Evolutionary conservation across 2,888 invertebrate species (phyloP).

Genomic region (Cryptus armator): DNA sequence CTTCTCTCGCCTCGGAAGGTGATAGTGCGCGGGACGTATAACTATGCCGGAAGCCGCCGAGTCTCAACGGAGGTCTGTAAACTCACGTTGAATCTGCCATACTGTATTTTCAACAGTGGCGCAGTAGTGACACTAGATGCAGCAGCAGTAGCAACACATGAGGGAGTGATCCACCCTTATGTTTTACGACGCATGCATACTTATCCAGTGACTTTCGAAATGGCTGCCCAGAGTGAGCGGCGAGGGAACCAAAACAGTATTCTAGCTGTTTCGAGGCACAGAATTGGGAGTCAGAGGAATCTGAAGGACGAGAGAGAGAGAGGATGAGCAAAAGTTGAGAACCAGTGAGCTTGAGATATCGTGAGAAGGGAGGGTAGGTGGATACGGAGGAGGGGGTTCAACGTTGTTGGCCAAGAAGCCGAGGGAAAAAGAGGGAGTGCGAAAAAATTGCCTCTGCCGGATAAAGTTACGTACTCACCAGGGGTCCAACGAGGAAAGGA

Average conservation of each 20-base stretch:
- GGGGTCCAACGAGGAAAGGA: slow-evolving; percentile 52
- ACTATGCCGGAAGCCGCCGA: slow-evolving; percentile 45
- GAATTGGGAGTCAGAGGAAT: neutral
- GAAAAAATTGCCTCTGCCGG: slow-evolving; percentile 64
- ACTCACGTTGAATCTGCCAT: slow-evolving; percentile 39
- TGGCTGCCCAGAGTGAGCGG: slow-evolving; percentile 47
- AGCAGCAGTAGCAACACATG: slow-evolving; percentile 46
- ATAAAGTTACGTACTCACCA: slow-evolving; percentile 75
- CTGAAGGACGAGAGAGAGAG: slow-evolving; percentile 27
- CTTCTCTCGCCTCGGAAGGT: slow-evolving; percentile 7
- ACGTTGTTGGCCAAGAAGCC: slow-evolving; percentile 44
- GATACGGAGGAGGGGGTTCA: slow-evolving; percentile 37
- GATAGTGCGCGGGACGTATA: slow-evolving; percentile 9
- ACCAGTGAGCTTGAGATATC: slow-evolving; percentile 14
- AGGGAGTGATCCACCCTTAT: slow-evolving; percentile 65
- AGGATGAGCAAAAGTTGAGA: slow-evolving; percentile 12
- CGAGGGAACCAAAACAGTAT: slow-evolving; percentile 17
- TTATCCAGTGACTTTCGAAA: slow-evolving; percentile 64
- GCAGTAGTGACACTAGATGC: neutral
- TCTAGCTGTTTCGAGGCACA: slow-evolving; percentile 4
- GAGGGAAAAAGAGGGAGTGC: slow-evolving; percentile 24
- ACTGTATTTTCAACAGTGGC: slow-evolving; percentile 7
- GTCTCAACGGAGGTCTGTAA: slow-evolving; percentile 46
- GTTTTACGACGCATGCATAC: slow-evolving; percentile 70
- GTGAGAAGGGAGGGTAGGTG: slow-evolving; percentile 50